Evolutionary conservation across 2,113 vertebrate genomes (phyloP).

Genomic region (Orycteropus afer): DNA sequence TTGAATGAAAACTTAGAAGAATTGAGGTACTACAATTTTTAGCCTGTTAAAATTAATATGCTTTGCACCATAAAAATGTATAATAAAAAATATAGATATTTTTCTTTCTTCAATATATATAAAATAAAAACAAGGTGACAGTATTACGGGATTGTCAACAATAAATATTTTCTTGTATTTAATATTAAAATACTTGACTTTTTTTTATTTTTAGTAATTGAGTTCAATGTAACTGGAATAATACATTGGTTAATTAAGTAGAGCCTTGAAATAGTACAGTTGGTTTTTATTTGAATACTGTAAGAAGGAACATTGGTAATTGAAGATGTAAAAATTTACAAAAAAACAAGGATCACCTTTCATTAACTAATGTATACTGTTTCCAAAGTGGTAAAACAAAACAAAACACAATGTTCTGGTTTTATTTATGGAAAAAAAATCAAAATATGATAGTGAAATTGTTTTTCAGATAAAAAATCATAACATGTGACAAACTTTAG

Average conservation of each 20-base stretch:
- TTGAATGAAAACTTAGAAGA: not conserved
- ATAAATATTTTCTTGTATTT: not conserved
- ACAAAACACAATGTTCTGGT: not conserved
- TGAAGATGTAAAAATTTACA: not conserved
- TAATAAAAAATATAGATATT: not conserved
- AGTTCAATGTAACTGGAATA: not conserved
- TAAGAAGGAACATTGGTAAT: not conserved
- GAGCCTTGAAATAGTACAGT: not conserved
- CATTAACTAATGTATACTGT: not conserved
- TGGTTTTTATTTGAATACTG: not conserved
- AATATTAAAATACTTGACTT: not conserved
- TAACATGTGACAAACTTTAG: not conserved
- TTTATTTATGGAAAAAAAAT: not conserved
- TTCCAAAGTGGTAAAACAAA: not conserved
- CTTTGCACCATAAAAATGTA: not conserved
- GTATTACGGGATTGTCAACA: not conserved
- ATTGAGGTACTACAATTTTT: not conserved
- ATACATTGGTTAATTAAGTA: not conserved
- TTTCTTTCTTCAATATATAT: not conserved
- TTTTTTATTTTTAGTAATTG: constrained; percentile 3
- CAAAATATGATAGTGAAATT: not conserved
- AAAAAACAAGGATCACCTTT: not conserved
- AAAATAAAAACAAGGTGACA: not conserved
- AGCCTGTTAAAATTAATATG: not conserved
- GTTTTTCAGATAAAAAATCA: not conserved